Evolutionary conservation across 2,113 vertebrate species (phyloP).

Genomic region (sheep (Ovis aries)): DNA sequence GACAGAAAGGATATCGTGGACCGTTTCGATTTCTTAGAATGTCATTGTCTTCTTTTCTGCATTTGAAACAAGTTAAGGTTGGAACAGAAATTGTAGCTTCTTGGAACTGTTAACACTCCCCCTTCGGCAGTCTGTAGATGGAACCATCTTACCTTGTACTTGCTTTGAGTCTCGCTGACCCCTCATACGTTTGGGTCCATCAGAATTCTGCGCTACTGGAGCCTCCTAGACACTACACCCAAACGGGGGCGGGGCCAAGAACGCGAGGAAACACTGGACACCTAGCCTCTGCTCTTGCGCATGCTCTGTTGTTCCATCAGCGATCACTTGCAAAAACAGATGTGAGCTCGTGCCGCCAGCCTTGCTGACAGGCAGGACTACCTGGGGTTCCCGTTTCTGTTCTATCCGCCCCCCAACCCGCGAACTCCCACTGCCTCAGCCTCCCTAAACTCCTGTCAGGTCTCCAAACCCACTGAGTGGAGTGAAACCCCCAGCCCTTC

Average conservation of each 20-base stretch:
- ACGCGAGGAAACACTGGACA: not conserved
- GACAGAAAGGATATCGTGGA: not conserved
- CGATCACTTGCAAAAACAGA: not conserved
- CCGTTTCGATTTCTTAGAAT: not conserved
- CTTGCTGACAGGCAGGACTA: not conserved
- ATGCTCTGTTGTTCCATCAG: rapidly evolving
- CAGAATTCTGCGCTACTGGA: rapidly evolving
- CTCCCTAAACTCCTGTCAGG: not conserved
- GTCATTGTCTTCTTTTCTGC: not conserved
- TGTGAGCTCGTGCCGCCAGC: rapidly evolving
- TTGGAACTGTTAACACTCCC: too few relatives aligned
- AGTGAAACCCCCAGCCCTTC: not conserved
- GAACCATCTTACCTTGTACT: not conserved
- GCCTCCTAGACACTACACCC: rapidly evolving
- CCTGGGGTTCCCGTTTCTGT: too few relatives aligned
- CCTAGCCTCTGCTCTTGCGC: rapidly evolving
- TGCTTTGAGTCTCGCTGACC: not conserved
- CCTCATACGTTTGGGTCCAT: not conserved
- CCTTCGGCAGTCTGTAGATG: too few relatives aligned
- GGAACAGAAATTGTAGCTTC: not conserved
- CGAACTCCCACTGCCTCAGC: not conserved
- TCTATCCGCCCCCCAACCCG: not conserved
- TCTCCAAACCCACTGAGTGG: too few relatives aligned
- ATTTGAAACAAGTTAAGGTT: not conserved
- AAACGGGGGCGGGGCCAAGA: rapidly evolving